Percentiles rank a stretch among this genome's conserved stretches.
Evolutionary conservation across 2,888 invertebrate genomes (phyloP).

Genomic region (Acanthosepion pharaonis): DNA sequence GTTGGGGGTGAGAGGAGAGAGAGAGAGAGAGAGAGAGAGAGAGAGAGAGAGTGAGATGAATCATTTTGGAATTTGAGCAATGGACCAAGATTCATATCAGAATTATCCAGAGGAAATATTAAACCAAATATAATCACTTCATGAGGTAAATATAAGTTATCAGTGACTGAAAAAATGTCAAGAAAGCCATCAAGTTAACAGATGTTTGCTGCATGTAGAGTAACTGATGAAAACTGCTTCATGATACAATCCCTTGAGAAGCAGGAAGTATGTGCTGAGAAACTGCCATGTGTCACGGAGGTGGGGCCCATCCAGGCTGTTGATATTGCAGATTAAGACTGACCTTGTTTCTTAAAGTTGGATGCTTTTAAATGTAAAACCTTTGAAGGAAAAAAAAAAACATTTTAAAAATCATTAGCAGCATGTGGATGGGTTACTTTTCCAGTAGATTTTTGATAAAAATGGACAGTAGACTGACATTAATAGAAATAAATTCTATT

Average conservation of each 20-base stretch:
- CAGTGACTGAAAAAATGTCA: not conserved
- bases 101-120: not conserved
- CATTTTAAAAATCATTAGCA: not conserved
- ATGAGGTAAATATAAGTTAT: not conserved
- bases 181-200: not conserved
- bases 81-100: not conserved
- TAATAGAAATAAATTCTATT: no score
- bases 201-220: not conserved
- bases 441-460: not conserved
- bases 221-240: not conserved
- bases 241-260: not conserved
- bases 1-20: not conserved
- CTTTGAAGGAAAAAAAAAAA: not conserved
- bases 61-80: not conserved
- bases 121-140: not conserved
- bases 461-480: not conserved
- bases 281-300: not conserved
- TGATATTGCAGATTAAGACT: not conserved
- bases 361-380: not conserved
- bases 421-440: not conserved
- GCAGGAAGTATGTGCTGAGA: not conserved
- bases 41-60: not conserved
- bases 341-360: no score
- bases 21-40: not conserved
- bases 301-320: not conserved